phyloP scores from a whole-genome alignment of 2,113 vertebrate species.

The Hirundichthys speculiger region DNA sequence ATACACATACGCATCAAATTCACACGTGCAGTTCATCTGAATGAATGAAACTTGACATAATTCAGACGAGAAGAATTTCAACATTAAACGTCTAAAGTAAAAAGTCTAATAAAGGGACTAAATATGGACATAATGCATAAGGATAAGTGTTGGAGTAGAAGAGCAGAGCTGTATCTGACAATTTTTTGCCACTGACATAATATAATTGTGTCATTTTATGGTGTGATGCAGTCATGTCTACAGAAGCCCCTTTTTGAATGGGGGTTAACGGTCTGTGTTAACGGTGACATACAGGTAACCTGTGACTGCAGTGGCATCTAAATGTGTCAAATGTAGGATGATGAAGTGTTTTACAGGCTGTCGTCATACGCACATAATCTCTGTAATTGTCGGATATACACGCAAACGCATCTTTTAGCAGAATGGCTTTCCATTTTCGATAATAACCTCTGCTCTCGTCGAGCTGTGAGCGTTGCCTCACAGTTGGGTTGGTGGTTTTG shows the following conservation, averaged over 20 bases:
- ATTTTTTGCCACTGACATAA: not conserved
- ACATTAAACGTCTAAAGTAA: not conserved
- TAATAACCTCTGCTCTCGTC: not conserved
- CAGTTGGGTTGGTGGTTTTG: not conserved
- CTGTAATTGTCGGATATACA: not conserved
- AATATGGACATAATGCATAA: not conserved
- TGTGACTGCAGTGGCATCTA: not conserved
- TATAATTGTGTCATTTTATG: constrained; percentile 21
- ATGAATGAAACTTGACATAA: not conserved
- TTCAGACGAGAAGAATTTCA: not conserved
- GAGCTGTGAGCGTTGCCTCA: not conserved
- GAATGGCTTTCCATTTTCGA: not conserved
- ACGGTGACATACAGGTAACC: not conserved
- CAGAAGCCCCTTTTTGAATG: not conserved
- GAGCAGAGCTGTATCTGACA: not conserved
- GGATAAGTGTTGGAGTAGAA: not conserved
- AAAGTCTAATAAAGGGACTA: accelerated
- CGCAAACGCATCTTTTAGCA: not conserved
- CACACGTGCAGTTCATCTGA: not conserved
- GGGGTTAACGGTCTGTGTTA: constrained; percentile 2
- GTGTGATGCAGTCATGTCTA: not conserved
- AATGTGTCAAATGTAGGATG: not conserved
- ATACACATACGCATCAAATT: not conserved
- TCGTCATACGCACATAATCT: not conserved
- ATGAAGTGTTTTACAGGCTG: not conserved